Percentiles rank a stretch among this genome's conserved stretches.
Evolutionary conservation across 2,113 vertebrate species (phyloP).

Genomic region (Strix aluco): DNA sequence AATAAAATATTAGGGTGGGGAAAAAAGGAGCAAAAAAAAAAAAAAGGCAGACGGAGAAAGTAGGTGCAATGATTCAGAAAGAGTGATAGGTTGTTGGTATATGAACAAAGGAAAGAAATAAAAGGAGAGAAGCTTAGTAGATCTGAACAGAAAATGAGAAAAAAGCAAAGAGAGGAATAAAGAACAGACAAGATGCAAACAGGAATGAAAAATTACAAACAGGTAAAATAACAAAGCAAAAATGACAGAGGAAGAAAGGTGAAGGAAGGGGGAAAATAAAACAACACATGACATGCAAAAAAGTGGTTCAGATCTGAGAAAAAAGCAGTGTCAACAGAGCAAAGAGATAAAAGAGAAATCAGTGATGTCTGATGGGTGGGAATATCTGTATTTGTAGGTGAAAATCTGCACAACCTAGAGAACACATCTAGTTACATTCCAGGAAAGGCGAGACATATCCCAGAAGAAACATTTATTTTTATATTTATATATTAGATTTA

Average conservation of each 20-base stretch:
- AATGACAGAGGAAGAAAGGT: slow-evolving; percentile 17
- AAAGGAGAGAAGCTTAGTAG: background rate
- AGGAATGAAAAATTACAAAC: slow-evolving; percentile 30
- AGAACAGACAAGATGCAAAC: background rate
- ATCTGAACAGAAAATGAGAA: background rate
- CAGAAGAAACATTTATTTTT: background rate
- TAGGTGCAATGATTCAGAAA: background rate
- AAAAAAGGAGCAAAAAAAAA: background rate
- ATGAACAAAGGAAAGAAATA: background rate
- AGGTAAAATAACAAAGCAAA: slow-evolving; percentile 26
- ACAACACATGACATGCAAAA: slow-evolving; percentile 1
- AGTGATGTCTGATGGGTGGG: background rate
- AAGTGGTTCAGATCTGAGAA: slow-evolving; percentile 27
- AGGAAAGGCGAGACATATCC: background rate
- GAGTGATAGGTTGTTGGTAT: background rate
- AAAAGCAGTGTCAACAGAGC: slow-evolving; percentile 37
- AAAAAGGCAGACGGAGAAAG: background rate
- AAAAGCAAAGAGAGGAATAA: background rate
- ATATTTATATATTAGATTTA: background rate
- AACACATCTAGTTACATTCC: background rate
- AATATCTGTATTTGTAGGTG: background rate
- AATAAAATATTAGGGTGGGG: background rate
- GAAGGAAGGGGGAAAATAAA: slow-evolving; percentile 3
- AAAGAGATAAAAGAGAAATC: slow-evolving; percentile 45
- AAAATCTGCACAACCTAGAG: background rate